phyloP scores from a whole-genome alignment of 1,140 invertebrate species.

The Aplysia californica region DNA sequence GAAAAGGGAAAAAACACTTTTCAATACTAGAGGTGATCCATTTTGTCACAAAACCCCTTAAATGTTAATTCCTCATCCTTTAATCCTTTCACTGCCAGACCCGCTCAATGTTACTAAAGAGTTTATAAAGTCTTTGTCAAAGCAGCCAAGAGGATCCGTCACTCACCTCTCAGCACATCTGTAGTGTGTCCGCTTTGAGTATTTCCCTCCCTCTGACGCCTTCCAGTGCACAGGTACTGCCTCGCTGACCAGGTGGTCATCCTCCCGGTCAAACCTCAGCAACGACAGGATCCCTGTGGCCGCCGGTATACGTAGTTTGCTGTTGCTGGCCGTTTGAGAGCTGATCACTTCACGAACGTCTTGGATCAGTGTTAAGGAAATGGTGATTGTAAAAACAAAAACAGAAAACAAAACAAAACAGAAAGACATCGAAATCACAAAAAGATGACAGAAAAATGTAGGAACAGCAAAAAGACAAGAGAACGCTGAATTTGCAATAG shows the following conservation, averaged over 20 bases:
- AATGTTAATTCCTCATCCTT: too few species aligned
- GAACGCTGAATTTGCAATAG: too few species aligned
- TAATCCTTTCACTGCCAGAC: too few species aligned
- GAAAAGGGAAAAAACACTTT: too few species aligned
- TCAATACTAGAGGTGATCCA: too few species aligned
- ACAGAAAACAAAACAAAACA: background rate
- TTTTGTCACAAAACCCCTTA: too few species aligned
- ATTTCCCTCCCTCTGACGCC: conserved; percentile 10
- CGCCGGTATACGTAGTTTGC: background rate
- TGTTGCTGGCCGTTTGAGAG: conserved; percentile 4
- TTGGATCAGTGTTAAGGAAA: background rate
- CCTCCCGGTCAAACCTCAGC: conserved; percentile 3
- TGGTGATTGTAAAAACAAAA: background rate
- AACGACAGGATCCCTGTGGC: conserved; percentile 13
- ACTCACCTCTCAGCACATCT: conserved; percentile 44
- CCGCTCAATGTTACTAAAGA: too few species aligned
- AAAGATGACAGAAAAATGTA: too few species aligned
- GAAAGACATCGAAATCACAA: background rate
- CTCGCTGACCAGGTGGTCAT: conserved; percentile 15
- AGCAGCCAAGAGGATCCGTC: too few species aligned
- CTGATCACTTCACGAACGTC: conserved; percentile 5
- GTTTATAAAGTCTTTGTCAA: too few species aligned
- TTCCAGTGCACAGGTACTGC: conserved; percentile 14
- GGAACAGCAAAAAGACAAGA: too few species aligned
- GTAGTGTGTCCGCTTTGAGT: conserved; percentile 32